A percentile compares a stretch with the other conserved stretches of the same genome.
Evolutionary conservation across 2,888 invertebrate species (phyloP).

Genomic region (Heliconius hortense): DNA sequence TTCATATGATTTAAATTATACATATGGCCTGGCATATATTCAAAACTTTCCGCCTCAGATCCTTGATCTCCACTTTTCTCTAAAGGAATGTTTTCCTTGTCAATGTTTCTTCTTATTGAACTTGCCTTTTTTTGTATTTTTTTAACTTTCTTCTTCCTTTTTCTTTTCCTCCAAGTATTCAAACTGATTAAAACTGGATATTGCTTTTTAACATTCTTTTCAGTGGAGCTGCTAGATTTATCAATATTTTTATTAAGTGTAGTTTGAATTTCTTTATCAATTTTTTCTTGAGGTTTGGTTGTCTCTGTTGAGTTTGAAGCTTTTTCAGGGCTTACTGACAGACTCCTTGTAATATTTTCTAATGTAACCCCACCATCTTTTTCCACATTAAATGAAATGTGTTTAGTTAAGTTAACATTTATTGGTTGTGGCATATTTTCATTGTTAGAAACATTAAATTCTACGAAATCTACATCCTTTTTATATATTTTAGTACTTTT

Average conservation of each 20-base stretch:
- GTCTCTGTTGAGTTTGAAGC: slow-evolving; percentile 48
- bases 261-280: slow-evolving; percentile 73
- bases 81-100: slow-evolving; percentile 53
- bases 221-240: slow-evolving; percentile 42
- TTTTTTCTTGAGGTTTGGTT: slow-evolving; percentile 46
- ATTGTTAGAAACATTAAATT: slow-evolving; percentile 64
- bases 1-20: slow-evolving; percentile 78
- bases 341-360: slow-evolving; percentile 58
- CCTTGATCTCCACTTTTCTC: slow-evolving; percentile 67
- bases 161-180: slow-evolving; percentile 62
- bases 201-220: slow-evolving; percentile 48
- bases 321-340: slow-evolving; percentile 61
- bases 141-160: slow-evolving; percentile 57
- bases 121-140: slow-evolving; percentile 51
- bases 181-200: slow-evolving; percentile 66
- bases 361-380: slow-evolving; percentile 64
- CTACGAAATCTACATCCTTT: slow-evolving; percentile 67
- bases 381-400: slow-evolving; percentile 75
- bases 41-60: slow-evolving; percentile 85
- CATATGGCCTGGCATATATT: slow-evolving; percentile 83
- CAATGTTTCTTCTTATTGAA: slow-evolving; percentile 48
- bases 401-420: slow-evolving; percentile 74
- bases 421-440: slow-evolving; percentile 59
- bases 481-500: slow-evolving; percentile 69
- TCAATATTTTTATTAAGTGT: slow-evolving; percentile 54